Evolutionary conservation across 2,113 vertebrate genomes (phyloP), one percentile per base, ranked within the genome.

Genomic region (Chrysochloris asiatica): DNA sequence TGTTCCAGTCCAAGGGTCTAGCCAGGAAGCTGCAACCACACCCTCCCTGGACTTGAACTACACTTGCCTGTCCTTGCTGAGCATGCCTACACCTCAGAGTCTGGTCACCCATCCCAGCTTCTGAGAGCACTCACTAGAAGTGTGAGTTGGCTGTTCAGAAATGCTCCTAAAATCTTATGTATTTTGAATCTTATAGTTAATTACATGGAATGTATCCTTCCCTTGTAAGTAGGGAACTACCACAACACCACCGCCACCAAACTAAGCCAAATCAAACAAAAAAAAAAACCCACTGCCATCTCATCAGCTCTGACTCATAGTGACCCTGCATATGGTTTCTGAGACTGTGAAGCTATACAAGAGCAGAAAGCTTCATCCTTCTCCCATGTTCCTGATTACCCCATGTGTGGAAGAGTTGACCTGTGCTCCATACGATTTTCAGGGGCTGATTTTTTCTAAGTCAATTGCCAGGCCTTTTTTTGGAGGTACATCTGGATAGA

Each of bases 201-300:
- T n/a, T 65, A n/a, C 63, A 65, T 16, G 63, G n/a, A n/a, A 30
- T n/a, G 14, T n/a, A 33, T 65, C 30, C 63, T n/a, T 33, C 63
- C 63, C 13, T n/a, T n/a, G n/a, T n/a, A n/a, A n/a, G n/a, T n/a
- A n/a, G n/a, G n/a, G n/a, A n/a, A n/a, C n/a, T n/a, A n/a, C n/a
- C n/a, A n/a, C n/a, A n/a, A n/a, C n/a, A n/a, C n/a, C n/a, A n/a
- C n/a, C n/a, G n/a, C n/a, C n/a, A n/a, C n/a, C n/a, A n/a, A n/a
- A n/a, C n/a, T n/a, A n/a, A n/a, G n/a, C n/a, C n/a, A n/a, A n/a
- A n/a, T n/a, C n/a, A n/a, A n/a, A n/a, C n/a, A n/a, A n/a, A n/a
- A n/a, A n/a, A n/a, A n/a, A n/a, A n/a, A n/a, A 6, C 11, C 24
- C 30, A n/a, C 16, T n/a, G 10, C 33, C n/a, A 7, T 30, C 1